Conservation (phyloP, 30 jellyfish, hydroid and myxozoan genomes). For the Turritopsis dohrnii region DNA sequence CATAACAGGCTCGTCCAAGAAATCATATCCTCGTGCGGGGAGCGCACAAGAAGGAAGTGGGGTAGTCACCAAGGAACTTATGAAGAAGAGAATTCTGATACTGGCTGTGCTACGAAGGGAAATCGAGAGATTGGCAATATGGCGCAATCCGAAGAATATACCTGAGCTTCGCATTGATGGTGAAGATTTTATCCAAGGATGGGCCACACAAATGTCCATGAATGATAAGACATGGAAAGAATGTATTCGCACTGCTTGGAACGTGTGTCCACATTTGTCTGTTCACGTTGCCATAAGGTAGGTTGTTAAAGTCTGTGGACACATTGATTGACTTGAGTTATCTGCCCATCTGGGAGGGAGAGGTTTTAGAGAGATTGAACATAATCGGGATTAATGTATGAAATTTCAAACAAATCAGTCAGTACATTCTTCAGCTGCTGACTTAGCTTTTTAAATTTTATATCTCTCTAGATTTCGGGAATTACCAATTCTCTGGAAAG, state of each 20-base stretch:
- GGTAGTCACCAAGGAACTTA: constrained; percentile 71
- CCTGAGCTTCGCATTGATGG: constrained; percentile 57
- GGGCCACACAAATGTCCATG: constrained; percentile 76
- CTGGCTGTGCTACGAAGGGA: constrained; percentile 81
- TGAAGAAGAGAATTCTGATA: constrained; percentile 73
- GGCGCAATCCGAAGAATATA: constrained; percentile 88
- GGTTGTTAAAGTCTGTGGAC: background rate
- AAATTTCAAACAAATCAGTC: no score
- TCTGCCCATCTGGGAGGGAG: no score
- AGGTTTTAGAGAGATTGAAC: no score
- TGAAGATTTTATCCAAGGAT: constrained; percentile 69
- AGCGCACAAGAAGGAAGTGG: constrained; percentile 60
- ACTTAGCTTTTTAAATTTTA: background rate
- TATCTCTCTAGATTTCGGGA: constrained; percentile 62
- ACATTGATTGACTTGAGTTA: no score
- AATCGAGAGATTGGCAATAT: constrained; percentile 81
- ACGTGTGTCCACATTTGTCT: constrained; percentile 77
- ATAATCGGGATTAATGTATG: no score
- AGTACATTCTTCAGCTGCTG: background rate
- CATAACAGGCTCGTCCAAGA: constrained; percentile 38
- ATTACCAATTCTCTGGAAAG: constrained; percentile 43
- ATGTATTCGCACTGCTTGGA: constrained; percentile 90
- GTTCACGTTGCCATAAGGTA: constrained; percentile 75
- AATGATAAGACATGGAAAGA: constrained; percentile 94
- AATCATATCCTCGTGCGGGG: constrained; percentile 30